Percentiles rank a stretch among this genome's conserved stretches.
Conservation (phyloP, 2,888 invertebrate genomes). For the Acanthococcus lagerstroemiae region DNA sequence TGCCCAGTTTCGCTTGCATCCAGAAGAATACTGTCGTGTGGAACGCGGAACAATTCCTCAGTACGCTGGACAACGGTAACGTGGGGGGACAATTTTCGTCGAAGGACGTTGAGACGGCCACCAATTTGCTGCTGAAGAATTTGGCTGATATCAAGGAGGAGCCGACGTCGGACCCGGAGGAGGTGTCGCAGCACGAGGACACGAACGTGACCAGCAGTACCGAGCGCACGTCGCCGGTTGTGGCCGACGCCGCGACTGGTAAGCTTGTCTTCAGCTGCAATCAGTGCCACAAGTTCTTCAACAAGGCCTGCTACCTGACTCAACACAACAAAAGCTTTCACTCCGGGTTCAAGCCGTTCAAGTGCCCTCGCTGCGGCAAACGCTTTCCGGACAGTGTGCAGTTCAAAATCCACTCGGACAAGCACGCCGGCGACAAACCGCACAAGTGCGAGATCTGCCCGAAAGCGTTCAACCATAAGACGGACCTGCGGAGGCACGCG, state of each 20-base stretch:
- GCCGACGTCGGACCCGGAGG: not conserved
- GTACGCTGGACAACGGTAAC: slow-evolving; percentile 12
- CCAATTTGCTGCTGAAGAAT: not conserved
- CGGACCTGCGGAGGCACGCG: slow-evolving; percentile 75
- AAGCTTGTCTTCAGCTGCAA: slow-evolving; percentile 46
- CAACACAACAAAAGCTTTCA: slow-evolving; percentile 87
- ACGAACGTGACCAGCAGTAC: not conserved
- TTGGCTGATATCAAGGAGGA: slow-evolving; percentile 7
- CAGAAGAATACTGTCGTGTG: slow-evolving; percentile 7
- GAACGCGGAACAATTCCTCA: not conserved
- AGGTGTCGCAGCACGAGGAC: not conserved
- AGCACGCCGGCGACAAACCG: slow-evolving; percentile 73
- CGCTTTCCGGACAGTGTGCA: slow-evolving; percentile 61
- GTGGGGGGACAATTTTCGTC: slow-evolving; percentile 25
- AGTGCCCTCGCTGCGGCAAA: slow-evolving; percentile 76
- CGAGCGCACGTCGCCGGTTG: not conserved
- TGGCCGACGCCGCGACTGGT: not conserved
- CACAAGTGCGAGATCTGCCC: slow-evolving; percentile 76
- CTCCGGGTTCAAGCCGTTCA: slow-evolving; percentile 73
- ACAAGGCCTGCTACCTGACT: slow-evolving; percentile 76
- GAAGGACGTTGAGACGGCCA: not conserved
- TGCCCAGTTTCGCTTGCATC: slow-evolving; percentile 53
- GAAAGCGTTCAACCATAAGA: slow-evolving; percentile 84
- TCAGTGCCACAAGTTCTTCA: slow-evolving; percentile 74
- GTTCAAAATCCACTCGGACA: slow-evolving; percentile 63